Conservation (phyloP, 2,888 invertebrate species). For the Sinelater perroti region DNA sequence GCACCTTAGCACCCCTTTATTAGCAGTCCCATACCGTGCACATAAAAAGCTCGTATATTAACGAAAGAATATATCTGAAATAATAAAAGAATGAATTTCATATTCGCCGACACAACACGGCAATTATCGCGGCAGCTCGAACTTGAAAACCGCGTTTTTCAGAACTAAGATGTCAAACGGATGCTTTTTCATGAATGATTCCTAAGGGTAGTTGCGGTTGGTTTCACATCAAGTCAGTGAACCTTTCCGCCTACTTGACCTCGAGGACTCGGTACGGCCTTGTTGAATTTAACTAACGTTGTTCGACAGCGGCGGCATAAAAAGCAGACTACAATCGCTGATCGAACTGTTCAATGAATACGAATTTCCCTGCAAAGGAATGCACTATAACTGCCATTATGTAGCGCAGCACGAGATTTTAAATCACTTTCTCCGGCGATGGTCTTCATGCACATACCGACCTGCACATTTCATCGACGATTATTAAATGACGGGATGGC, state of each 20-base stretch:
- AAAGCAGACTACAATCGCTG: conserved; percentile 12
- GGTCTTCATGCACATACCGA: conserved; percentile 21
- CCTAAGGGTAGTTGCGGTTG: conserved; percentile 23
- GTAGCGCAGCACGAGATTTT: conserved; percentile 26
- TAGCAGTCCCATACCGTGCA: no score
- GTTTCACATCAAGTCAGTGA: conserved; percentile 27
- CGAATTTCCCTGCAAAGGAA: conserved; percentile 20
- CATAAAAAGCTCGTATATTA: no score
- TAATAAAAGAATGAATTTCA: no score
- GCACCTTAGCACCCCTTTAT: no score
- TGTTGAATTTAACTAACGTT: conserved; percentile 22
- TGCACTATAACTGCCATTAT: conserved; percentile 22
- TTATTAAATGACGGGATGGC: conserved; percentile 10
- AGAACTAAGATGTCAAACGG: neutral
- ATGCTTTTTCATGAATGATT: conserved; percentile 11
- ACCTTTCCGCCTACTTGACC: conserved; percentile 28
- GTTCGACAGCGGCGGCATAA: conserved; percentile 1
- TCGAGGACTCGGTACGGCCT: conserved; percentile 26
- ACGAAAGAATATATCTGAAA: no score
- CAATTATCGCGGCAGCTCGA: neutral
- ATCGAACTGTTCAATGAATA: conserved; percentile 26
- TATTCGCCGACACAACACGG: no score
- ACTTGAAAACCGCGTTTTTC: conserved; percentile 1
- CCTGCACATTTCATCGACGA: conserved; percentile 1
- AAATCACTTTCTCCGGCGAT: conserved; percentile 31